Base-by-base conservation (phyloP, 2,888 invertebrate genomes). In the Lapara coniferarum region DNA sequence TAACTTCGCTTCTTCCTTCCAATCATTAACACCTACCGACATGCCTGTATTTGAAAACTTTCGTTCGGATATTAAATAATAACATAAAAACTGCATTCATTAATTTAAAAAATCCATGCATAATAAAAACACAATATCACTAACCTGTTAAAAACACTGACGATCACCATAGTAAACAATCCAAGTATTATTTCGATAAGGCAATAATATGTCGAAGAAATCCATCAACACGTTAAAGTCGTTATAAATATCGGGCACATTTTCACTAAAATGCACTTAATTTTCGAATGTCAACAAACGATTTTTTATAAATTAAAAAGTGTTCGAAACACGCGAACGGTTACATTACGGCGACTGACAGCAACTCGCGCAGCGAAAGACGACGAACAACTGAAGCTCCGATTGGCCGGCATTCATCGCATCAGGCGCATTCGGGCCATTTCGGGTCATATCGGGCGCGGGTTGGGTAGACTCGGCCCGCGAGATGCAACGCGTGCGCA, bases 71-170 rank as follows among this genome's bases (percentile, higher is more conserved):
- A 46, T 63, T 6, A 25, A 44, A 19, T 63, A 63, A 19, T 2
- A 63, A 13, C 5, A 19, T 13, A 49, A 49, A 52, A 66, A 44
- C 53, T n/a, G 53, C n/a, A 69, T 69, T 19, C 44, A 63, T 12
- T 19, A 52, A 25, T 25, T 37, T 1, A 37, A 37, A 37, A 37
- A 37, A 37, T 25, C 25, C 37, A 37, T 37, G 14, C 25, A 19
- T 14, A 44, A 46, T 63, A 13, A 2, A 63, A 30, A 44, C n/a
- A 44, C n/a, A 13, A 63, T 55, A 12, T 55, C 73, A 88, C 91
- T 88, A 81, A 93, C 93, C 93, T 93, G 89, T 91, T 93, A 85
- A 93, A 93, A 82, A 93, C 93, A 85, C 93, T 89, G 85, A 93
- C 92, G 83, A 93, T 93, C 85, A 93, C 93, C 93, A 93, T 93